A percentile compares a stretch with the other conserved stretches of the same genome.
phyloP scores from a whole-genome alignment of 2,888 invertebrate species.

The Sinopyrophorus schimmeli region DNA sequence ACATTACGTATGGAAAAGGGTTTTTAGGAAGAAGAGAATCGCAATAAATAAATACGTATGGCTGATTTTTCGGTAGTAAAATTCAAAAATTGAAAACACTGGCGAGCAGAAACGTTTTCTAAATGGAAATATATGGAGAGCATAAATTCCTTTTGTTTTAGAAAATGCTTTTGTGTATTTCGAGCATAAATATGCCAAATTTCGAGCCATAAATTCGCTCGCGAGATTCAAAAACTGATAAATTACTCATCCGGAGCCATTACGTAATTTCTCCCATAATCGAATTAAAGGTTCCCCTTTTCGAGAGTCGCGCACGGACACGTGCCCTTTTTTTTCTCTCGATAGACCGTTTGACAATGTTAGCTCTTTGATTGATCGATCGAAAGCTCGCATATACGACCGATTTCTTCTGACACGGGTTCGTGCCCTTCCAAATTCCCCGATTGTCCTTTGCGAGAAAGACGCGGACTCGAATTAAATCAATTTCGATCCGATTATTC shows the following conservation, averaged over 20 bases:
- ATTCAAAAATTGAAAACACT: conserved; percentile 30
- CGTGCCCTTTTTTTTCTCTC: conserved; percentile 25
- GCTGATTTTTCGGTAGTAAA: conserved; percentile 28
- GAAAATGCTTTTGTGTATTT: conserved; percentile 25
- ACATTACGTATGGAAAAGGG: not conserved
- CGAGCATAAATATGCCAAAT: conserved; percentile 26
- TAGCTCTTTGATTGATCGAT: conserved; percentile 45
- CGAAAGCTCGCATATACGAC: conserved; percentile 41
- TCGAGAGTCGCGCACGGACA: too few relatives aligned
- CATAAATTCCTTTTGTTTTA: conserved; percentile 30
- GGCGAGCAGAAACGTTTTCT: conserved; percentile 17
- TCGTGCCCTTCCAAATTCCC: too few relatives aligned
- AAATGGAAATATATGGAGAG: conserved; percentile 28
- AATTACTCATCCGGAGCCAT: conserved; percentile 20
- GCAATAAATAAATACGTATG: conserved; percentile 25
- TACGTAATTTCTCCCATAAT: too few relatives aligned
- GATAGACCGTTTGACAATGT: conserved; percentile 43
- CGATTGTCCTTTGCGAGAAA: too few relatives aligned
- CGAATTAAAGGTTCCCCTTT: too few relatives aligned
- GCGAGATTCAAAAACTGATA: conserved; percentile 25
- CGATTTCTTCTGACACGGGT: conserved; percentile 34
- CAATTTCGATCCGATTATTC: too few relatives aligned
- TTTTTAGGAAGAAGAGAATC: conserved; percentile 11
- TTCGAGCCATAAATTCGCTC: conserved; percentile 23
- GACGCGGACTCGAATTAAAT: conserved; percentile 7